Percentiles rank a stretch among this genome's conserved stretches.
These are phyloP conservation scores for Microchrysa polita DNA, from an alignment of 2,888 invertebrate species.

Conservation along the genomic window DNA sequence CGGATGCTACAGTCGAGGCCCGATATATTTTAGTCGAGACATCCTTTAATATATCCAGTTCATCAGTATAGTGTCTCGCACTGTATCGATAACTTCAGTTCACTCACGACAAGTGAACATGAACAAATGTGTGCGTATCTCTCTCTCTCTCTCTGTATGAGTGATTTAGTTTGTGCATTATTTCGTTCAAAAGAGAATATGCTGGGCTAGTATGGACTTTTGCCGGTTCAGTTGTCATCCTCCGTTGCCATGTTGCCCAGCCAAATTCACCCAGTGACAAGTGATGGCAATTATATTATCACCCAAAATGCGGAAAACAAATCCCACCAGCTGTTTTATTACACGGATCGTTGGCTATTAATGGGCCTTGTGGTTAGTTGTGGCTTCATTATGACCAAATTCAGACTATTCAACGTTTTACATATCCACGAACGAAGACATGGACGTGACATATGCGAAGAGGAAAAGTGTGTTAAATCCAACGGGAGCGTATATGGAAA, in stretches of 20 bases:
- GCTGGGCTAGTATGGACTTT: constrained; percentile 4
- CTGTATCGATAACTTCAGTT: neutral
- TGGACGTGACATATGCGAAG: neutral
- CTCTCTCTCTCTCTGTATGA: no score
- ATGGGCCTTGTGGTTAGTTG: constrained; percentile 46
- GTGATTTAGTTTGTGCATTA: neutral
- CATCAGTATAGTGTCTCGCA: neutral
- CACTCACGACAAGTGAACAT: no score
- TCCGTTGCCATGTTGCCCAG: neutral
- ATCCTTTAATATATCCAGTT: constrained; percentile 5
- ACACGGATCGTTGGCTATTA: constrained; percentile 47
- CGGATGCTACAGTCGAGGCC: neutral
- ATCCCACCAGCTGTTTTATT: constrained; percentile 48
- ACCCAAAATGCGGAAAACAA: constrained; percentile 46
- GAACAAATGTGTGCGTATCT: neutral
- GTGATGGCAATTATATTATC: constrained; percentile 47
- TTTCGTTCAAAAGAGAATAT: no score
- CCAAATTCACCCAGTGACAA: constrained; percentile 35
- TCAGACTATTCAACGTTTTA: neutral
- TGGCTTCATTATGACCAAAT: constrained; percentile 45
- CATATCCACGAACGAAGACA: neutral
- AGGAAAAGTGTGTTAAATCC: neutral
- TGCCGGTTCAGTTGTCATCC: neutral
- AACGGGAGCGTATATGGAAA: neutral
- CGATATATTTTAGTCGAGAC: neutral